phyloP scores from a whole-genome alignment of 1,140 invertebrate species.

The Asobara japonica region DNA sequence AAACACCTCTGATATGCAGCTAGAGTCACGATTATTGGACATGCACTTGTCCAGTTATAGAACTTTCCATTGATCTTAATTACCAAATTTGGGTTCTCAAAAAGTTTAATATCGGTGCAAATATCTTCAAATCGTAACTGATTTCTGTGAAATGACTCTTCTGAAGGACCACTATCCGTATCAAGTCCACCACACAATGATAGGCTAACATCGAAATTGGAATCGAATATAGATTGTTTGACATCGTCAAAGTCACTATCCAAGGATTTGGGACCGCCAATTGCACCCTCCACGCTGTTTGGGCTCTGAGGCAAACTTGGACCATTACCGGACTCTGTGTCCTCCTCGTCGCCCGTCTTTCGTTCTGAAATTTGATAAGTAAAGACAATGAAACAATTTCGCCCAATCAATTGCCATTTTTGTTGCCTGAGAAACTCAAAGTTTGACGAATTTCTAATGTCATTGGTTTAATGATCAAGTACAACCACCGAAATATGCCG shows the following conservation, averaged over 20 bases:
- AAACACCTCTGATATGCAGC: slow-evolving; percentile 86
- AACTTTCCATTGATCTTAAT: slow-evolving; percentile 88
- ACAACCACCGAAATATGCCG: neutral
- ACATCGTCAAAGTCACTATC: slow-evolving; percentile 85
- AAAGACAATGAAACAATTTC: neutral
- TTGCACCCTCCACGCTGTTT: slow-evolving; percentile 83
- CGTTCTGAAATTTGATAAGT: slow-evolving; percentile 44
- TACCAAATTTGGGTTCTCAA: slow-evolving; percentile 87
- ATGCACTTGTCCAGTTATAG: slow-evolving; percentile 89
- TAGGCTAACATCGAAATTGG: slow-evolving; percentile 74
- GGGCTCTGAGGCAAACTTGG: slow-evolving; percentile 93
- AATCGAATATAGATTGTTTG: slow-evolving; percentile 71
- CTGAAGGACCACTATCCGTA: slow-evolving; percentile 69
- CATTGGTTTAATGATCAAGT: neutral
- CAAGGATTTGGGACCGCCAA: slow-evolving; percentile 73
- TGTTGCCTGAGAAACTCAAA: neutral
- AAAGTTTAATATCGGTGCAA: slow-evolving; percentile 79
- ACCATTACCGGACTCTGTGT: slow-evolving; percentile 94
- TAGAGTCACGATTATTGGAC: slow-evolving; percentile 86
- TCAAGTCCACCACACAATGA: slow-evolving; percentile 84
- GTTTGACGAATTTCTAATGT: no score
- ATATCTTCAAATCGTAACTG: slow-evolving; percentile 86
- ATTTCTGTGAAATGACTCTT: slow-evolving; percentile 79
- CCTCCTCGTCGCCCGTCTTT: slow-evolving; percentile 78
- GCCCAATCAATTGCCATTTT: neutral